A percentile compares a stretch with the other conserved stretches of the same genome.
phyloP scores from a whole-genome alignment of 2,888 invertebrate species.

The Teleiodes luculella region DNA sequence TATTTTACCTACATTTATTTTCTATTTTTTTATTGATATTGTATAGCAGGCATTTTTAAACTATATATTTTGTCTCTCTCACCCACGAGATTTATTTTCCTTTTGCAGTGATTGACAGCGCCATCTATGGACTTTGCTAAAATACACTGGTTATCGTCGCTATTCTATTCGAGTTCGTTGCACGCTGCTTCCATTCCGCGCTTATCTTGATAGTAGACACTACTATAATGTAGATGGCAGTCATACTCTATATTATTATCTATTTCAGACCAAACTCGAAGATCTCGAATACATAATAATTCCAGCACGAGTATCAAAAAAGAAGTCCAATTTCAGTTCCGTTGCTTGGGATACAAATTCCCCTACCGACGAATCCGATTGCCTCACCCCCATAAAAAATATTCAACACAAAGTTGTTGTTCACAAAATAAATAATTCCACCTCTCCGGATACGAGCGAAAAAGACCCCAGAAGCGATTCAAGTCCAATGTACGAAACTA shows the following conservation, averaged over 20 bases:
- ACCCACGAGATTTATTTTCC: too few relatives aligned
- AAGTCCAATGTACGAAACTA: slow-evolving; percentile 56
- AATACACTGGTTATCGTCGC: not conserved
- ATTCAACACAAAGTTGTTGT: slow-evolving; percentile 50
- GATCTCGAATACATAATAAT: slow-evolving; percentile 64
- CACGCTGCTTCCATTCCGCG: too few relatives aligned
- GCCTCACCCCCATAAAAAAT: slow-evolving; percentile 43
- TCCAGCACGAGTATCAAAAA: slow-evolving; percentile 51
- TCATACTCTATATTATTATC: not conserved
- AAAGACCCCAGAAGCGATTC: slow-evolving; percentile 49
- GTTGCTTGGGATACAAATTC: slow-evolving; percentile 54
- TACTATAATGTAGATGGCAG: not conserved
- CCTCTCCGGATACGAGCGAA: slow-evolving; percentile 52
- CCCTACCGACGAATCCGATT: slow-evolving; percentile 58
- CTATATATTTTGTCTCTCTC: too few relatives aligned
- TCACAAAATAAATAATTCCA: slow-evolving; percentile 46
- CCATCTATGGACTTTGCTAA: not conserved
- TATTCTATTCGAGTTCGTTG: too few relatives aligned
- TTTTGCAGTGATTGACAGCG: too few relatives aligned
- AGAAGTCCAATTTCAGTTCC: slow-evolving; percentile 49
- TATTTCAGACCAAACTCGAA: slow-evolving; percentile 50
- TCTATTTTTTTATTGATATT: too few relatives aligned
- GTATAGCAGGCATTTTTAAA: too few relatives aligned
- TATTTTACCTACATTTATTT: too few relatives aligned
- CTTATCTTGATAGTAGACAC: not conserved